Evolutionary conservation across 1,140 invertebrate species (phyloP), one percentile per base, ranked within the genome.

Genomic region (Coelopa frigida): DNA sequence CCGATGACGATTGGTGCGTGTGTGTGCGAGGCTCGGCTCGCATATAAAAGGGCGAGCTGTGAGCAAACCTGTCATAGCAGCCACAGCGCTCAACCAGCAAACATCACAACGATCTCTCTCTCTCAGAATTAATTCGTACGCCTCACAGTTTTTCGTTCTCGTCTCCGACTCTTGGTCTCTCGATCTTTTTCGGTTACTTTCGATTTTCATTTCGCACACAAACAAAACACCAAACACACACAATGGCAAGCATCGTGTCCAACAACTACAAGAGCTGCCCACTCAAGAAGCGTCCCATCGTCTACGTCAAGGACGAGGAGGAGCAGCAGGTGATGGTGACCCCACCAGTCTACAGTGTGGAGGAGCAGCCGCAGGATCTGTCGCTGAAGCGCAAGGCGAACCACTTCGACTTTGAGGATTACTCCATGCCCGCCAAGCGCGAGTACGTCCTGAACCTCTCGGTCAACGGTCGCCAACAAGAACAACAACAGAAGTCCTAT

Each of bases 281-380:
- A 64, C 75, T 92, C 22, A 93, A 92, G 71, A 93, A 92, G 73
- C 79, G 88, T 65, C 88, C 88, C 46, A 81, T 90, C 50, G 73
- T 76, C 12, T 72, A 84, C 17, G 57, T 73, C 77, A 57, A 75
- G 73, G 63, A 73, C 73, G 41, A 46, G 26, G 11, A 20, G 6
- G 36, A 50, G 39, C 24, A 40, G 12, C 21, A 50, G 51, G 46
- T 24, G 35, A 44, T 29, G 22, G 12, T 20, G 4, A n/a, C n/a
- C 45, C 37, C 48, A 2, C 7, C 36, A 22, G n/a, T 48, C 0
- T 21, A 15, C 11, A 17, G 17, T 3, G 37, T 33, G 24, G 47
- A 59, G 18, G 56, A 65, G 18, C 55, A 64, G 43, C 88, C 88
- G 0, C 83, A 89, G 71, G 88, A 91, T 69, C 52, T 68, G 5